Conservation (phyloP, 2,888 invertebrate genomes). For the Ceramica pisi region DNA sequence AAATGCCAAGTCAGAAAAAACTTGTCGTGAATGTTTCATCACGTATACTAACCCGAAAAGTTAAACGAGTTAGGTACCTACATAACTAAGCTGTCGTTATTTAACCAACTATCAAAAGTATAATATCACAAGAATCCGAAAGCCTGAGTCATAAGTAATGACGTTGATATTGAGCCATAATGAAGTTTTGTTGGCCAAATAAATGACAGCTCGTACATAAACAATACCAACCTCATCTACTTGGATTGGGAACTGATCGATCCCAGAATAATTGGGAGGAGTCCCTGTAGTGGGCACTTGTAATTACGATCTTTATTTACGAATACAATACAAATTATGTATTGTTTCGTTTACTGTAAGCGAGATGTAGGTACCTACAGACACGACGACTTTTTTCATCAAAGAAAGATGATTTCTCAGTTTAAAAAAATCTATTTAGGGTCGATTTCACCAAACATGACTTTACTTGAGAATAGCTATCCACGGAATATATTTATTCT, state of each 20-base stretch:
- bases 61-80: background rate
- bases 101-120: no score
- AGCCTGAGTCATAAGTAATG: background rate
- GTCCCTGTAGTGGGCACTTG: constrained; percentile 2
- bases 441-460: no score
- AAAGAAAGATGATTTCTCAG: no score
- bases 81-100: background rate
- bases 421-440: no score
- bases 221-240: background rate
- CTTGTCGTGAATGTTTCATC: background rate
- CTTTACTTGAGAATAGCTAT: no score
- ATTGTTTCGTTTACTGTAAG: constrained; percentile 60
- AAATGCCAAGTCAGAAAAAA: background rate
- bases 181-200: background rate
- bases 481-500: no score
- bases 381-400: background rate
- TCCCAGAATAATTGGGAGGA: background rate
- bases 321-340: constrained; percentile 44
- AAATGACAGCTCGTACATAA: background rate
- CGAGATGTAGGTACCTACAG: background rate
- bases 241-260: background rate
- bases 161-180: background rate
- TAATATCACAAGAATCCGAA: background rate
- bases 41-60: background rate
- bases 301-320: constrained; percentile 16